These are phyloP conservation scores for Urocolius indicus DNA, from an alignment of 2,113 vertebrate genomes.

Conservation along the genomic window DNA sequence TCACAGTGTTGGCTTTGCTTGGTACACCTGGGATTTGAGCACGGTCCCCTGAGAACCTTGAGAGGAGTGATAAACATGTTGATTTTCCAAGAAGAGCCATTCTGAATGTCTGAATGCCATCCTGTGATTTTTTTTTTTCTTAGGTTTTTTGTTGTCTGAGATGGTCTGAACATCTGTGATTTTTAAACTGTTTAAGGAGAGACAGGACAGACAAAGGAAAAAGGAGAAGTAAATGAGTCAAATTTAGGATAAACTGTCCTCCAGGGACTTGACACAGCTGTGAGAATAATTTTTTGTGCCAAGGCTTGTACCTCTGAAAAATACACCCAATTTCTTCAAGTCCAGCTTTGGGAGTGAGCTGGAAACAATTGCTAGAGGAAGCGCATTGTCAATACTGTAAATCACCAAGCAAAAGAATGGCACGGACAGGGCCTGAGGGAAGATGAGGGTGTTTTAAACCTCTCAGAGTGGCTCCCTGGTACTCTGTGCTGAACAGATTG, in stretches of 20 bases:
- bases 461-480: background rate
- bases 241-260: background rate
- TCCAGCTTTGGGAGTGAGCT: background rate
- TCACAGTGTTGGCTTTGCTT: background rate
- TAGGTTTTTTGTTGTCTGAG: background rate
- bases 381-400: background rate
- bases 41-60: background rate
- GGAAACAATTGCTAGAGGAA: background rate
- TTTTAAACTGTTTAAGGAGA: background rate
- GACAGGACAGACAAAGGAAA: background rate
- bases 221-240: background rate
- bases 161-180: background rate
- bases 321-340: background rate
- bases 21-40: background rate
- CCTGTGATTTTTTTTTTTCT: background rate
- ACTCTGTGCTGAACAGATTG: background rate
- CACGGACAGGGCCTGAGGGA: background rate
- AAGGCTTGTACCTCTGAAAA: background rate
- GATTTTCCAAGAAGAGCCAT: slow-evolving; percentile 1
- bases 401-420: background rate
- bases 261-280: background rate
- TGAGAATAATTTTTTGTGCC: background rate
- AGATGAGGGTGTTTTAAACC: background rate
- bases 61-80: background rate
- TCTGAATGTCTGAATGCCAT: background rate